Evolutionary conservation across 53 echinoderm and acorn worm genomes (phyloP).

Genomic region (Henricia sp.): DNA sequence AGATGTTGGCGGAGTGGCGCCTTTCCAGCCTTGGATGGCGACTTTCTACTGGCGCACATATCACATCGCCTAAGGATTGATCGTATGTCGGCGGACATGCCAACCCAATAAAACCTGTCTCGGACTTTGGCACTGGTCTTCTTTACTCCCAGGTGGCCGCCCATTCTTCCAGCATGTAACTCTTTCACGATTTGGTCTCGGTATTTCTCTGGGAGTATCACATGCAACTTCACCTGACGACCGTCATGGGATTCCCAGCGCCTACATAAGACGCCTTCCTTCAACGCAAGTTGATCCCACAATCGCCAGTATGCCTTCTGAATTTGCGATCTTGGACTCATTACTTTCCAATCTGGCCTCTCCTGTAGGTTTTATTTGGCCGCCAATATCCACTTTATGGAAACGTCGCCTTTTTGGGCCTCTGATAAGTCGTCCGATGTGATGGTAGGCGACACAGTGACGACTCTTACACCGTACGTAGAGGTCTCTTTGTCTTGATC

Average conservation of each 20-base stretch:
- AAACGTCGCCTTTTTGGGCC: too few relatives aligned
- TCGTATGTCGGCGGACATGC: not conserved
- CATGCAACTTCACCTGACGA: not conserved
- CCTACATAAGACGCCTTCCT: not conserved
- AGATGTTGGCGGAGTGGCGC: slow-evolving; percentile 5
- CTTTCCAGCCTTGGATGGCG: slow-evolving; percentile 7
- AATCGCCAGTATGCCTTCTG: slow-evolving; percentile 21
- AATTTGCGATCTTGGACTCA: too few relatives aligned
- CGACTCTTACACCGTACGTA: too few relatives aligned
- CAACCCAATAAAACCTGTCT: slow-evolving; percentile 14
- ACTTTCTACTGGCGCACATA: slow-evolving; percentile 31
- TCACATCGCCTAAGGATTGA: slow-evolving; percentile 26
- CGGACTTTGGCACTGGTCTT: slow-evolving; percentile 33
- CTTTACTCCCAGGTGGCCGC: slow-evolving; percentile 20
- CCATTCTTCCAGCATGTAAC: slow-evolving; percentile 11
- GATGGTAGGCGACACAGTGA: too few relatives aligned
- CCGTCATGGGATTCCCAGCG: slow-evolving; percentile 25
- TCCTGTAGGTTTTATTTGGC: too few relatives aligned
- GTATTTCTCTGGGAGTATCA: not conserved
- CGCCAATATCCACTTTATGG: too few relatives aligned
- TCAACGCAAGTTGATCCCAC: slow-evolving; percentile 12
- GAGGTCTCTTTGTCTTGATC: too few relatives aligned
- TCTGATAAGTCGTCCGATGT: too few relatives aligned
- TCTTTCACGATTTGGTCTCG: not conserved
- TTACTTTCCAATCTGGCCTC: too few relatives aligned